These are phyloP conservation scores for Myanophis thanlyinensis DNA, from an alignment of 2,113 vertebrate species.

Conservation along the genomic window DNA sequence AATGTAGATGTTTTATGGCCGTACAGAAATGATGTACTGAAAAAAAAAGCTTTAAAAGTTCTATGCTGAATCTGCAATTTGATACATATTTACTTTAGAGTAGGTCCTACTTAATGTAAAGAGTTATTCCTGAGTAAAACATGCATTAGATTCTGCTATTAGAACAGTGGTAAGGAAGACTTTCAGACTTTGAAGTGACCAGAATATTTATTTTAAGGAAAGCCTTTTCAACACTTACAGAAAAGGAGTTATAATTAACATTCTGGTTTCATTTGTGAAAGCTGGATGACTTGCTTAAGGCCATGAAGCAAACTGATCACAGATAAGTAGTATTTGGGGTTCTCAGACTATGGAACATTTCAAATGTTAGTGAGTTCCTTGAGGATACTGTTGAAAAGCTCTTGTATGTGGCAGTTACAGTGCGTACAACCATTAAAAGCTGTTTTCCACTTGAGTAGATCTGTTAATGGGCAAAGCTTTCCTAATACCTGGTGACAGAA, in stretches of 20 bases:
- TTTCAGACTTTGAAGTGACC: not conserved
- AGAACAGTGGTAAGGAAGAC: not conserved
- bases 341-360: not conserved
- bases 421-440: not conserved
- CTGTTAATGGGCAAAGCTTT: not conserved
- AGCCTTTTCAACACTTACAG: not conserved
- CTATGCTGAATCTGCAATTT: not conserved
- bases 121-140: not conserved
- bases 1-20: not conserved
- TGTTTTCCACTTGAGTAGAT: not conserved
- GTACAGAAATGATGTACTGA: not conserved
- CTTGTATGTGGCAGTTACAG: not conserved
- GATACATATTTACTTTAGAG: not conserved
- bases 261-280: not conserved
- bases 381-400: not conserved
- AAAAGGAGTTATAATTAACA: not conserved
- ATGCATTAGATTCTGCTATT: not conserved
- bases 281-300: not conserved
- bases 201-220: not conserved
- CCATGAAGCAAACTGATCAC: not conserved
- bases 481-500: not conserved
- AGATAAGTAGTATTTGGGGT: not conserved
- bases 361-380: not conserved
- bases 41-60: not conserved
- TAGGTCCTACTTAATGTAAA: not conserved